These are phyloP conservation scores for Pachypeltis micranthus DNA, from an alignment of 1,140 invertebrate genomes.

Conservation along the genomic window DNA sequence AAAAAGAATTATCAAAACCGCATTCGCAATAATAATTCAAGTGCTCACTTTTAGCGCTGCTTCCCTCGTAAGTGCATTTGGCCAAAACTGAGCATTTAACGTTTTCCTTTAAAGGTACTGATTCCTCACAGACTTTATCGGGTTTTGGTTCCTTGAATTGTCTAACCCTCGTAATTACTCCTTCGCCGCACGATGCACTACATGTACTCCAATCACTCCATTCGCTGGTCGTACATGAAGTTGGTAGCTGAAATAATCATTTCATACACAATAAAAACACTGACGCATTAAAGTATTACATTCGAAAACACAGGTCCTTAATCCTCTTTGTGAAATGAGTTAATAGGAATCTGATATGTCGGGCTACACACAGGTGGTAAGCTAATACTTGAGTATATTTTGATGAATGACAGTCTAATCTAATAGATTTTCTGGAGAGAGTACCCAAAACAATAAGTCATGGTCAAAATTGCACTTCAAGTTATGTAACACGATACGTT, in stretches of 20 bases:
- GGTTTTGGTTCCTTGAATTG: conserved; percentile 30
- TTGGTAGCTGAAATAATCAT: conserved; percentile 12
- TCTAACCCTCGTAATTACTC: conserved; percentile 41
- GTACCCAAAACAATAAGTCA: no score
- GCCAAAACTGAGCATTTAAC: conserved; percentile 47
- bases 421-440: no score
- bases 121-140: conserved; percentile 26
- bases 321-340: no score
- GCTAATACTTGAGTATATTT: background rate
- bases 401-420: conserved; percentile 10
- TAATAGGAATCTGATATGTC: no score
- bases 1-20: no score
- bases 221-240: conserved; percentile 44
- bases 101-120: conserved; percentile 17
- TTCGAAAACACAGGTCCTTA: no score
- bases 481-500: no score
- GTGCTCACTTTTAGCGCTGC: conserved; percentile 47
- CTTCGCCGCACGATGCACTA: conserved; percentile 55
- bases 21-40: no score
- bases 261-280: conserved; percentile 20
- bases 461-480: no score
- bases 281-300: no score
- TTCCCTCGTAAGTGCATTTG: conserved; percentile 56
- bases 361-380: conserved; percentile 22
- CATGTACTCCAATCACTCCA: conserved; percentile 68